phyloP scores from a whole-genome alignment of 1,140 invertebrate genomes.

The Papilio polyxenes region DNA sequence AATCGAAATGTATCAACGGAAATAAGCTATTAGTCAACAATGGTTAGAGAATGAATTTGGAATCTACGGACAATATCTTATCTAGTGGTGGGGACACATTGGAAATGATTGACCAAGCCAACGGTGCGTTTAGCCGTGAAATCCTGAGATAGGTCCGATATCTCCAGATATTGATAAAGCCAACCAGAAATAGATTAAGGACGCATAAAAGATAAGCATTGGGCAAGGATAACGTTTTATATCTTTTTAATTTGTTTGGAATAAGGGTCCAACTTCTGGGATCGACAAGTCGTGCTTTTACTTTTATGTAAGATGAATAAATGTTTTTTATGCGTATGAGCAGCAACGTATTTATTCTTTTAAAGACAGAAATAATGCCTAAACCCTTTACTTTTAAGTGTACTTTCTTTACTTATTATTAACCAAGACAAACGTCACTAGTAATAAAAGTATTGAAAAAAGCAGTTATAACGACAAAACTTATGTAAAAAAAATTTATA shows the following conservation, averaged over 20 bases:
- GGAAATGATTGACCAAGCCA: slow-evolving; percentile 64
- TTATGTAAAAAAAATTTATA: no score
- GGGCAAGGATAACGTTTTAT: slow-evolving; percentile 23
- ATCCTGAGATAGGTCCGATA: slow-evolving; percentile 69
- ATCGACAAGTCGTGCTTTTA: background rate
- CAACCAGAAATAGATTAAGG: slow-evolving; percentile 67
- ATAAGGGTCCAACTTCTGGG: background rate
- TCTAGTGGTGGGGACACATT: slow-evolving; percentile 61
- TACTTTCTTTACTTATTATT: no score
- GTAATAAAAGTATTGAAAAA: no score
- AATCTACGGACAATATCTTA: slow-evolving; percentile 72
- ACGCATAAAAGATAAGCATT: slow-evolving; percentile 60
- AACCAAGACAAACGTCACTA: no score
- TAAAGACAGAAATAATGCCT: no score
- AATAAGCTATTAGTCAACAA: slow-evolving; percentile 50
- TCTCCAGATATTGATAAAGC: slow-evolving; percentile 71
- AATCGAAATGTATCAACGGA: slow-evolving; percentile 30
- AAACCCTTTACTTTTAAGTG: no score
- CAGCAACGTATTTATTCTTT: no score
- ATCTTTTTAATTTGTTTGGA: slow-evolving; percentile 28
- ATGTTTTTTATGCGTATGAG: no score
- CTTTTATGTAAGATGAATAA: background rate
- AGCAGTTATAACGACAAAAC: no score
- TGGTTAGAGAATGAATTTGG: slow-evolving; percentile 55
- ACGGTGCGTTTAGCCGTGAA: slow-evolving; percentile 76